A percentile compares a stretch with the other conserved stretches of the same genome.
phyloP scores from a whole-genome alignment of 2,797 vertebrate genomes.

The Liasis olivaceus region DNA sequence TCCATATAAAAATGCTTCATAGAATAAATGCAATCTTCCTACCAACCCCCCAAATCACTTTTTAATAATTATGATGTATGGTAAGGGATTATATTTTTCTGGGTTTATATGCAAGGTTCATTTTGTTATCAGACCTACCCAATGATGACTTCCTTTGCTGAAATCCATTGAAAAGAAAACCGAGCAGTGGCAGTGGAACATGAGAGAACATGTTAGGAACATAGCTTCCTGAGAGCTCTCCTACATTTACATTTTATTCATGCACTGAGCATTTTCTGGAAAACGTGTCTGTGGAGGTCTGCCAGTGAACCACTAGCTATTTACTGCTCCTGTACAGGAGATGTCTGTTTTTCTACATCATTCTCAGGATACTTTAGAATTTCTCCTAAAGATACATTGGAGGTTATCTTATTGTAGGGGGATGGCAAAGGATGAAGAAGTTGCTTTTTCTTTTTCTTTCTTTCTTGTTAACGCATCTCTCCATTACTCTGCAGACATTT shows the following conservation, averaged over 20 bases:
- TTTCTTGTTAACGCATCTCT: too few relatives aligned
- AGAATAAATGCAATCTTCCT: conserved; percentile 82
- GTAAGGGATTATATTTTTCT: conserved; percentile 54
- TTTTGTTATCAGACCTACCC: not conserved
- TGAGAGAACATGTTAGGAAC: too few relatives aligned
- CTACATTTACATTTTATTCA: not conserved
- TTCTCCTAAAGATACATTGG: too few relatives aligned
- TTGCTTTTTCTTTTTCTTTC: too few relatives aligned
- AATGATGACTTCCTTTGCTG: not conserved
- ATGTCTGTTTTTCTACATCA: too few relatives aligned
- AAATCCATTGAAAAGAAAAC: not conserved
- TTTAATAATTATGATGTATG: conserved; percentile 42
- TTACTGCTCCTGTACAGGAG: too few relatives aligned
- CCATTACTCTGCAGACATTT: not conserved
- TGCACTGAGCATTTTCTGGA: not conserved
- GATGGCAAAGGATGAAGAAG: too few relatives aligned
- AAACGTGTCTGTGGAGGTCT: not conserved
- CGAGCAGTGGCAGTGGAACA: not conserved
- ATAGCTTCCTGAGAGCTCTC: not conserved
- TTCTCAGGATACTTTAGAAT: too few relatives aligned
- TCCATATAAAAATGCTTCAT: conserved; percentile 79
- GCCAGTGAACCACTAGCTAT: not conserved
- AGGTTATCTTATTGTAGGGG: too few relatives aligned
- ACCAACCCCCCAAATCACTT: conserved; percentile 66
- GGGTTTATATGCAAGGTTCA: conserved; percentile 45